Evolutionary conservation across 2,113 vertebrate species (phyloP), one percentile per base, ranked within the genome.

Genomic region (Pitta sordida): DNA sequence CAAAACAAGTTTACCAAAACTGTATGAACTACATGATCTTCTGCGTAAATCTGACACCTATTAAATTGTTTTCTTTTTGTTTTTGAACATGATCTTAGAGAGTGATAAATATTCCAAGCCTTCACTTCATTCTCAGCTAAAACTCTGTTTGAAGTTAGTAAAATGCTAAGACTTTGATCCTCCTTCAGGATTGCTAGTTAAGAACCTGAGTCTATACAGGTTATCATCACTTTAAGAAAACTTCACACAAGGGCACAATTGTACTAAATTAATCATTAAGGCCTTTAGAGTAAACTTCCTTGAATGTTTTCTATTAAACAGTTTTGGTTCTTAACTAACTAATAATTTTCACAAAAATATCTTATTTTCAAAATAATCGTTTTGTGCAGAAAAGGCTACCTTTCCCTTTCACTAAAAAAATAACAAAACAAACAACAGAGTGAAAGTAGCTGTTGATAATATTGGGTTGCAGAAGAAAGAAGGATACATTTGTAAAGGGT

Each of bases 111-210:
- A 94, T 93, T 91, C 69, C 17, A 81, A 86, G n/a, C n/a, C 22
- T 88, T 92, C 73, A 75, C 6, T 79, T 92, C 56, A 74, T 88
- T 36, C 49, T 92, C 36, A 87, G 48, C 19, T 91, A 75, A 91
- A 95, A 60, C 39, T 83, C 48, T 84, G 46, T 92, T 86, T 96
- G 88, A 94, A 95, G 91, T 91, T 58, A 37, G 49, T 92, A 79
- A 95, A 92, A 93, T 37, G 21, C 13, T 67, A 67, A 86, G 64
- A 62, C 80, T 95, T 94, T 88, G 80, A 94, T 92, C 88, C 27
- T 74, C 44, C 48, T 88, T 83, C 49, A 81, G 43, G 13, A 92
- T 52, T 63, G 15, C 36, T 89, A 48, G 51, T 67, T 81, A 75
- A 75, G 77, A 86, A 48, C 41, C 30, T 27, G 52, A 84, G 17